Conservation (phyloP, 1,140 invertebrate species). For the Lepidurus apus region DNA sequence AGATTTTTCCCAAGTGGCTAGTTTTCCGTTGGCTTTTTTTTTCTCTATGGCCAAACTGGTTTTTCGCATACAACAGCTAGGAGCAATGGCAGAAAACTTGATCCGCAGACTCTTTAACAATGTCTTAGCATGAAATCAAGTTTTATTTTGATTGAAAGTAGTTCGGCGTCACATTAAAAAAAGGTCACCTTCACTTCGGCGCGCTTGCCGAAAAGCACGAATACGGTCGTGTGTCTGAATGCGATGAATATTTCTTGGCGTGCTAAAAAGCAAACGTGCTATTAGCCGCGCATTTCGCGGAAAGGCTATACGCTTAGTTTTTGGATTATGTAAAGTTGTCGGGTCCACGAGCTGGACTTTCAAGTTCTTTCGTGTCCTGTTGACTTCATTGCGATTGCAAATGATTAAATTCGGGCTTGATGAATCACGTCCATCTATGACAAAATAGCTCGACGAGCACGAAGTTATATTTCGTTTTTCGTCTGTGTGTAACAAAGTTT, state of each 20-base stretch:
- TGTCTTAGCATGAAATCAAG: neutral
- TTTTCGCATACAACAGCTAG: neutral
- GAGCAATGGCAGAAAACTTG: neutral
- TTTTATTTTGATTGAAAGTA: neutral
- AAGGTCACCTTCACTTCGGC: neutral
- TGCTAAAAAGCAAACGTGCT: neutral
- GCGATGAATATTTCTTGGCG: neutral
- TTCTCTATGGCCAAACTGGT: neutral
- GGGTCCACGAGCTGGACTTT: neutral
- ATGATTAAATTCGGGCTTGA: too few species aligned
- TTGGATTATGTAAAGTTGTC: neutral
- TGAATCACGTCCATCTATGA: too few species aligned
- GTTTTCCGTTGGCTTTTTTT: neutral
- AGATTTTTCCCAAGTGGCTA: neutral
- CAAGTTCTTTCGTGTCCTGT: neutral
- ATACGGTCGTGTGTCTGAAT: neutral
- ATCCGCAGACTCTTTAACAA: neutral
- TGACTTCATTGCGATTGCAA: too few species aligned
- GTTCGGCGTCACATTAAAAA: neutral
- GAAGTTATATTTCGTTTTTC: neutral
- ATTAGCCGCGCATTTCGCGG: neutral
- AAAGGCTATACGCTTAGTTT: neutral
- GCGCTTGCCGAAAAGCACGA: conserved; percentile 12
- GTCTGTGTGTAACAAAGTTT: neutral
- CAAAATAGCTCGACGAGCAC: neutral